Conservation (phyloP, 1,140 invertebrate genomes). For the Ceratina australensis region DNA sequence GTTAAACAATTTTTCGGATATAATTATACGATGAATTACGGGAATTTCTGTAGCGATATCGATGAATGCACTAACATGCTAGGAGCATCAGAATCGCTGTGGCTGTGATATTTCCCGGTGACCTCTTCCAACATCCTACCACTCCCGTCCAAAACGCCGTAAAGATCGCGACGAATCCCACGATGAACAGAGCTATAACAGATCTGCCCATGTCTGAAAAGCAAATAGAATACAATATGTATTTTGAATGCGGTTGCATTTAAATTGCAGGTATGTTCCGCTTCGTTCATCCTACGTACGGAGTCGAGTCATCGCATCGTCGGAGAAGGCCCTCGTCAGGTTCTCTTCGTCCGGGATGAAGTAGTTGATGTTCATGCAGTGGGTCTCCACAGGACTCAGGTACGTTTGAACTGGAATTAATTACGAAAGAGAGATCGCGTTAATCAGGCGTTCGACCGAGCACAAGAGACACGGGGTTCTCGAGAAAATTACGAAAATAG, state of each 20-base stretch:
- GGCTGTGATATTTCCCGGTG: slow-evolving; percentile 94
- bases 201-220: slow-evolving; percentile 92
- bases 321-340: slow-evolving; percentile 88
- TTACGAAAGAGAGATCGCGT: not conserved
- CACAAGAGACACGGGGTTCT: not conserved
- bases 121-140: slow-evolving; percentile 94
- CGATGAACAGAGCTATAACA: slow-evolving; percentile 94
- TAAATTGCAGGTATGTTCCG: not conserved
- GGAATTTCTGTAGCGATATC: not conserved
- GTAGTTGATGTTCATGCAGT: slow-evolving; percentile 97
- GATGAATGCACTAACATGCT: slow-evolving; percentile 85
- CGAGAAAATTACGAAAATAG: slow-evolving; percentile 10
- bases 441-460: not conserved
- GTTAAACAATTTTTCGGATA: not conserved
- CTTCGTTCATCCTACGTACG: slow-evolving; percentile 81
- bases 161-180: slow-evolving; percentile 93
- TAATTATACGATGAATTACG: not conserved
- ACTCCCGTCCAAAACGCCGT: slow-evolving; percentile 96
- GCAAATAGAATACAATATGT: not conserved
- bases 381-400: slow-evolving; percentile 94
- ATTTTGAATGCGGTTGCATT: not conserved
- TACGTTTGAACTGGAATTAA: slow-evolving; percentile 89
- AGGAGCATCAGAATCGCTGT: slow-evolving; percentile 95
- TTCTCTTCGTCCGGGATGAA: slow-evolving; percentile 93
- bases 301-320: slow-evolving; percentile 91